Evolutionary conservation across 2,113 vertebrate species (phyloP), one percentile per base, ranked within the genome.

Genomic region (Lampris incognitus): DNA sequence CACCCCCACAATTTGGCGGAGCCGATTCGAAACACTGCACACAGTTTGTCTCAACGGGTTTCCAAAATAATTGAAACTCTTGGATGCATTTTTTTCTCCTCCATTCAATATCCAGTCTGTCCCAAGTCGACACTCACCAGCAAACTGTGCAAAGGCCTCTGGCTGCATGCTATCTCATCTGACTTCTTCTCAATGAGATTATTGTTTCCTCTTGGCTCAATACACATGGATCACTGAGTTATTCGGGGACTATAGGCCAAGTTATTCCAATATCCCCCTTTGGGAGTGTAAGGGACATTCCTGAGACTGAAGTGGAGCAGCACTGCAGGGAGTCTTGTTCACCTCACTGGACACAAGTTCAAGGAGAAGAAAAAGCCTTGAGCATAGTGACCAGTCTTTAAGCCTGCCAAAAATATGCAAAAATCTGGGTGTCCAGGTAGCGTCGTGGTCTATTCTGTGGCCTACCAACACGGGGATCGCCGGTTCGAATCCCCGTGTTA

Each of bases 181-280:
- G 4, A 58, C 73, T 59, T 49, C 46, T 66, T 61, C 63, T 72
- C 81, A 69, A 77, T 66, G 66, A 80, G 51, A 70, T 78, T 76
- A 81, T 82, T 77, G 77, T 87, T 87, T 87, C 76, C 74, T 72
- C 61, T 87, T 39, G 61, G 69, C 70, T 84, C 51, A 50, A 72
- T 61, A 77, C 69, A 84, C 73, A 78, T 8, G 65, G 76, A 86
- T 81, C 68, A 51, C 40, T 6, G 71, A 79, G 82, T 89, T 89
- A 88, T 82, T 90, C 74, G 2, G 69, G 76, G 84, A 87, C 90
- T 86, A 84, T 82, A 88, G 89, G 88, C 81, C 86, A 86, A 75
- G 79, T 92, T 91, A 87, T 89, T 88, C 82, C 78, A 70, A 90
- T 84, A 83, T 64, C 75, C 58, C 83, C 85, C 85, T 73, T 74